Evolutionary conservation across 2,797 vertebrate species (phyloP), one percentile per base, ranked within the genome.

Genomic region (Phaenicophaeus curvirostris): DNA sequence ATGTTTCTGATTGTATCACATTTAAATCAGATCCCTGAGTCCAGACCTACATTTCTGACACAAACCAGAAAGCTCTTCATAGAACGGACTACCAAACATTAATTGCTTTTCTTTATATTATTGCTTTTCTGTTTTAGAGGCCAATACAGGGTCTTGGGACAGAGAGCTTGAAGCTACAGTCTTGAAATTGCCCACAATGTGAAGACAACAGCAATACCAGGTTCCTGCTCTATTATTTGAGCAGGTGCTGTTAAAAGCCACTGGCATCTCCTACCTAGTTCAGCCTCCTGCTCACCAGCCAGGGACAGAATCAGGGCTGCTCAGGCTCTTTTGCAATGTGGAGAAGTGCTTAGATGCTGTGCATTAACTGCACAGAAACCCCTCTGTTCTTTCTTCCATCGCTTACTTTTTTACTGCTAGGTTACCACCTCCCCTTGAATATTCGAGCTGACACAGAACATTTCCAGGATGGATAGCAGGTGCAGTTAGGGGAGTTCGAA

Each of bases 1-100:
- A 68, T 80, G 78, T 44, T 87, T 42, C 68, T 89, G 90, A 95
- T 93, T 10, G 78, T 85, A 93, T 95, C 94, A 2, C 15, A 35
- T 48, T 87, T 35, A 93, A 87, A 90, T 31, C 90, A 96, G 94
- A 61, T 4, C 80, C 77, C 33, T 0, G 4, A 80, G 75, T 39
- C 92, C 75, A n/a, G 93, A 88, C 51, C 90, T 58, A n/a, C 16
- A 1, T 4, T 31, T 65, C 30, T 95, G 96, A 95, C 95, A 93
- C 37, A 92, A 96, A 95, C 2, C 93, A 96, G 94, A 96, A 80
- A 80, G 74, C 67, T 57, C 88, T 90, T 86, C 53, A 14, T 7
- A 88, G 15, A 77, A n/a, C 76, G 24, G 65, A 66, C 85, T 50
- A 90, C 87, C 89, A 75, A 57, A 79, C 27, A 27, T 89, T 77